A percentile compares a stretch with the other conserved stretches of the same genome.
Conservation (phyloP, 2,113 vertebrate species). For the Glareola pratincola region DNA sequence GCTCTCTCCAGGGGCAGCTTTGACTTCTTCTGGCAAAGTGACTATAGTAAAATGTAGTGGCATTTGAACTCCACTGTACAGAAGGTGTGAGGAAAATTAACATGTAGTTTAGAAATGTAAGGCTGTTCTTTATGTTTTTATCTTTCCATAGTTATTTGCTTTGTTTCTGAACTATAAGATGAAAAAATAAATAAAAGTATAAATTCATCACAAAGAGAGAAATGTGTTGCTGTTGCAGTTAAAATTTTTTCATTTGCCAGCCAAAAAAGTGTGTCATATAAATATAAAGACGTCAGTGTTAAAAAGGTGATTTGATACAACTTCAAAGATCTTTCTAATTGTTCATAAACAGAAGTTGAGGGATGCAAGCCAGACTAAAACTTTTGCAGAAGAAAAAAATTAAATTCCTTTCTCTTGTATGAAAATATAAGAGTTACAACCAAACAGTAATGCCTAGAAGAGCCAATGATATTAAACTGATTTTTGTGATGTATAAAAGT, state of each 20-base stretch:
- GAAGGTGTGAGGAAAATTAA: background rate
- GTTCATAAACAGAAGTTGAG: background rate
- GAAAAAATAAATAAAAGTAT: background rate
- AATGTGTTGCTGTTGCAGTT: background rate
- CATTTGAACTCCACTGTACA: background rate
- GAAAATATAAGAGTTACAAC: background rate
- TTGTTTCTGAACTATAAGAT: background rate
- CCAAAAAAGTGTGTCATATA: background rate
- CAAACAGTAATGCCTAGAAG: background rate
- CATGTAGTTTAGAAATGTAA: background rate
- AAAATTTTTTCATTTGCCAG: background rate
- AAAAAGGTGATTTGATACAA: background rate
- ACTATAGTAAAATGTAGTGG: background rate
- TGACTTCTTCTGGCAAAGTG: background rate
- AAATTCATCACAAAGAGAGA: background rate
- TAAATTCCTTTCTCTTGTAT: background rate
- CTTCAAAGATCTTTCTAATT: background rate
- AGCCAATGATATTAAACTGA: background rate
- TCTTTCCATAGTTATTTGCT: background rate
- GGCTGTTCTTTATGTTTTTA: background rate
- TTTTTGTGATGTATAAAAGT: accelerated
- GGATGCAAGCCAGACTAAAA: background rate
- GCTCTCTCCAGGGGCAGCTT: background rate
- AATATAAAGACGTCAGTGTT: background rate
- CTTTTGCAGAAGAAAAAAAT: background rate